A percentile compares a stretch with the other conserved stretches of the same genome.
phyloP scores from a whole-genome alignment of 2,888 invertebrate species.

The Temnothorax rugatulus region DNA sequence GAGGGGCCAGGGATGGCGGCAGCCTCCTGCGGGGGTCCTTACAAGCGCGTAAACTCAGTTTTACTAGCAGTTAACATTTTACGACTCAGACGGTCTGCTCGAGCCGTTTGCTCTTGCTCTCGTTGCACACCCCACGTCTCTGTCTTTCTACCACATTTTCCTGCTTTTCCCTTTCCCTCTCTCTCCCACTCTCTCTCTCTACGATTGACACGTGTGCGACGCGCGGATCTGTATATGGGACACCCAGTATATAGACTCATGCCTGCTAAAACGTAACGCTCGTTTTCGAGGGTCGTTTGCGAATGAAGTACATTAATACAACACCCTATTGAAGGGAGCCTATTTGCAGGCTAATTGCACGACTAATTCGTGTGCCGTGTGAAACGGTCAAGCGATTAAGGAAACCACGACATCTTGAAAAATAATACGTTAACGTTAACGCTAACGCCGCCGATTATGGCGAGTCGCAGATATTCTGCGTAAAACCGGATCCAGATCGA shows the following conservation, averaged over 20 bases:
- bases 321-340: slow-evolving; percentile 75
- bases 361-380: slow-evolving; percentile 65
- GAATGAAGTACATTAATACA: slow-evolving; percentile 78
- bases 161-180: slow-evolving; percentile 47
- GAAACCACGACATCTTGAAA: background rate
- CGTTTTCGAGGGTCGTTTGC: slow-evolving; percentile 75
- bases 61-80: slow-evolving; percentile 86
- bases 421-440: slow-evolving; percentile 9
- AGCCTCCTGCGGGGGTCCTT: slow-evolving; percentile 83
- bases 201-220: slow-evolving; percentile 54
- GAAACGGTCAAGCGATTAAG: background rate
- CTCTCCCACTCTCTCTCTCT: background rate
- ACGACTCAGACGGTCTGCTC: slow-evolving; percentile 84
- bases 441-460: background rate
- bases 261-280: slow-evolving; percentile 57
- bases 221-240: slow-evolving; percentile 55
- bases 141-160: slow-evolving; percentile 37
- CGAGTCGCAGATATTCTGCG: background rate
- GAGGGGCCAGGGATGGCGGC: slow-evolving; percentile 70
- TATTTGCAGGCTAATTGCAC: slow-evolving; percentile 73
- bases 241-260: slow-evolving; percentile 52
- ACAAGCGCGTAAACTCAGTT: slow-evolving; percentile 86
- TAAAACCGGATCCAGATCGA: background rate
- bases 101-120: slow-evolving; percentile 59
- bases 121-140: slow-evolving; percentile 55